Percentiles rank a stretch among this genome's conserved stretches.
These are phyloP conservation scores for Dolichomitus sp. DNA, from an alignment of 2,888 invertebrate genomes.

Conservation along the genomic window DNA sequence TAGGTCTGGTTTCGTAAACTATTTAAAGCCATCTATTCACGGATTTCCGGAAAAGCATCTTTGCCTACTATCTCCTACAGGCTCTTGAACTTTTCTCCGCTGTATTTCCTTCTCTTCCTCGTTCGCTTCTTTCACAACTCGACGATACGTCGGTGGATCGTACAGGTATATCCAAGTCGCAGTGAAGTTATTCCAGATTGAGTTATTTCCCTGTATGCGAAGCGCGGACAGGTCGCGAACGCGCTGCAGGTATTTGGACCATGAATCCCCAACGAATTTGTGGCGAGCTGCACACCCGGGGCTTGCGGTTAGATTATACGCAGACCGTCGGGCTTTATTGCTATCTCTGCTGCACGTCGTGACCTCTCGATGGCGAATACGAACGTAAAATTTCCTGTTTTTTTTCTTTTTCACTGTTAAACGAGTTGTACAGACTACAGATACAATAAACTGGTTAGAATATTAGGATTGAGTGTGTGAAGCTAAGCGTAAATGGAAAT, in stretches of 20 bases:
- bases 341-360: conserved; percentile 15
- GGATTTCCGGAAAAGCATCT: neutral
- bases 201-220: conserved; percentile 61
- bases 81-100: conserved; percentile 9
- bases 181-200: conserved; percentile 57
- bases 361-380: conserved; percentile 16
- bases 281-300: conserved; percentile 54
- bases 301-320: conserved; percentile 65
- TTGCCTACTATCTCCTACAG: neutral
- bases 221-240: conserved; percentile 22
- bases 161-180: conserved; percentile 16
- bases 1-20: neutral
- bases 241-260: conserved; percentile 56
- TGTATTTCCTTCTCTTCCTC: neutral
- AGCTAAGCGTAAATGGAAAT: neutral
- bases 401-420: conserved; percentile 13
- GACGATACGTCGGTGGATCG: conserved; percentile 10
- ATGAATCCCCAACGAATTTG: conserved; percentile 68
- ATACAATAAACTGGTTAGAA: neutral
- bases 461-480: neutral
- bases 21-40: neutral
- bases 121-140: conserved; percentile 50
- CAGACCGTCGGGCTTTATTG: conserved; percentile 29
- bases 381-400: neutral
- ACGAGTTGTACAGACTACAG: conserved; percentile 19